Percentiles rank a stretch among this genome's conserved stretches.
These are phyloP conservation scores for Callospermophilus lateralis DNA, from an alignment of 2,113 vertebrate genomes.

Conservation along the genomic window DNA sequence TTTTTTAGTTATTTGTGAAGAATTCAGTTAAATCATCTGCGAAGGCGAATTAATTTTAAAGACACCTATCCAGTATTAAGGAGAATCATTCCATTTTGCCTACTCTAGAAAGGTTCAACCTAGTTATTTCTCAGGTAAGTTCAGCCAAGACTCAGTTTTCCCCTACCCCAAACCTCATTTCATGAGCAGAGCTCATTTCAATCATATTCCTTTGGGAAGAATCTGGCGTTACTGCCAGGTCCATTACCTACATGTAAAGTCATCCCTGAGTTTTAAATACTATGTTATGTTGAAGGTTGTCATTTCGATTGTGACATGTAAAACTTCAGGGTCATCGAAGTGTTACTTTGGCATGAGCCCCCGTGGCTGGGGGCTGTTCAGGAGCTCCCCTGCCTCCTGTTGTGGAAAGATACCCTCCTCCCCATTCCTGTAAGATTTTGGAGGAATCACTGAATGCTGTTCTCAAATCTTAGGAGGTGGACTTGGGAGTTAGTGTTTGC, in stretches of 20 bases:
- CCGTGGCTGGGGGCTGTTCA: conserved; percentile 60
- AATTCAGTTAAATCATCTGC: not conserved
- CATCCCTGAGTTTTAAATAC: conserved; percentile 53
- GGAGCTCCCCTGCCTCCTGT: conserved; percentile 63
- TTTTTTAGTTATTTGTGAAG: conserved; percentile 25
- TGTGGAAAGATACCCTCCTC: conserved; percentile 52
- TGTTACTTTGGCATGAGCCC: conserved; percentile 58
- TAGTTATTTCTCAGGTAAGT: conserved; percentile 76
- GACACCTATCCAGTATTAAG: conserved; percentile 61
- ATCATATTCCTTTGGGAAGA: conserved; percentile 71
- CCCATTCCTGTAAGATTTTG: conserved; percentile 53
- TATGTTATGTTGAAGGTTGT: conserved; percentile 80
- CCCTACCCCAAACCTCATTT: conserved; percentile 76
- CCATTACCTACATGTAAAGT: conserved; percentile 71
- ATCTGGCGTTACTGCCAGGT: conserved; percentile 56
- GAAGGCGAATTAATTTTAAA: conserved; percentile 70
- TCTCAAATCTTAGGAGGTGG: conserved; percentile 54
- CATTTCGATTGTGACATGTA: conserved; percentile 74
- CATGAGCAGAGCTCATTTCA: conserved; percentile 24
- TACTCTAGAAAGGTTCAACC: conserved; percentile 73
- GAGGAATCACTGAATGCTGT: conserved; percentile 68
- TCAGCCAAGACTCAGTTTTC: conserved; percentile 71
- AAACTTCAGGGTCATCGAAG: conserved; percentile 72
- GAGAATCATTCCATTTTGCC: conserved; percentile 28
- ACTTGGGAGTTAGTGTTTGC: conserved; percentile 68